phyloP scores from a whole-genome alignment of 2,888 invertebrate species.

The Vesta saturnalis region DNA sequence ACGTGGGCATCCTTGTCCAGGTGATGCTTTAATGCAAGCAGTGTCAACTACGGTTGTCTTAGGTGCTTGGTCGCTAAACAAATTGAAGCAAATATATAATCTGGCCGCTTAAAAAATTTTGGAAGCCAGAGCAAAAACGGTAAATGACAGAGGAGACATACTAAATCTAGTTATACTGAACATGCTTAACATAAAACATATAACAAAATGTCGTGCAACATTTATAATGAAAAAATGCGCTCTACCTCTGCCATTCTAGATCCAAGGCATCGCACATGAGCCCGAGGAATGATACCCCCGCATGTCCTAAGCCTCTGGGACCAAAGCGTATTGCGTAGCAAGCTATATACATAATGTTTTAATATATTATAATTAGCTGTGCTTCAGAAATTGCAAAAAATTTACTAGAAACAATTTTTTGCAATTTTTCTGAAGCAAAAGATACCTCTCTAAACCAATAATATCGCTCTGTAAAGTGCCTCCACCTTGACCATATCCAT shows the following conservation, averaged over 20 bases:
- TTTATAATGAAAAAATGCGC: constrained; percentile 3
- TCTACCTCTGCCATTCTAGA: constrained; percentile 77
- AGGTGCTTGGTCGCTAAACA: constrained; percentile 76
- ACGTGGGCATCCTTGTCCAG: constrained; percentile 89
- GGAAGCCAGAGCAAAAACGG: constrained; percentile 37
- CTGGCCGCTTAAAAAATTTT: neutral
- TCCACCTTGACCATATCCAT: constrained; percentile 97
- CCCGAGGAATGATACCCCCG: constrained; percentile 86
- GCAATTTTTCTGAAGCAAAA: constrained; percentile 36
- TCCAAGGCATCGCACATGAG: constrained; percentile 87
- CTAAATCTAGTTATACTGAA: constrained; percentile 33
- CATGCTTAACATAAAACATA: neutral
- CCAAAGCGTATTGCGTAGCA: constrained; percentile 97
- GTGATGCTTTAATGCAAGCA: constrained; percentile 79
- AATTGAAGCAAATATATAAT: neutral
- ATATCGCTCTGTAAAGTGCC: constrained; percentile 92
- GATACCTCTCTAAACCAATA: constrained; percentile 80
- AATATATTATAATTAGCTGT: constrained; percentile 15
- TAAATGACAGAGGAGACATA: constrained; percentile 29
- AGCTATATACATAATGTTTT: constrained; percentile 65
- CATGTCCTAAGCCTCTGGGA: constrained; percentile 93
- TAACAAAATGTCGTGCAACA: constrained; percentile 7
- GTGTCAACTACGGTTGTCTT: constrained; percentile 83
- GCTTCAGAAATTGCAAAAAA: constrained; percentile 19
- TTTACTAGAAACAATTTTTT: constrained; percentile 3